These are phyloP conservation scores for Barnardius zonarius DNA, from an alignment of 2,113 vertebrate species.

Conservation along the genomic window DNA sequence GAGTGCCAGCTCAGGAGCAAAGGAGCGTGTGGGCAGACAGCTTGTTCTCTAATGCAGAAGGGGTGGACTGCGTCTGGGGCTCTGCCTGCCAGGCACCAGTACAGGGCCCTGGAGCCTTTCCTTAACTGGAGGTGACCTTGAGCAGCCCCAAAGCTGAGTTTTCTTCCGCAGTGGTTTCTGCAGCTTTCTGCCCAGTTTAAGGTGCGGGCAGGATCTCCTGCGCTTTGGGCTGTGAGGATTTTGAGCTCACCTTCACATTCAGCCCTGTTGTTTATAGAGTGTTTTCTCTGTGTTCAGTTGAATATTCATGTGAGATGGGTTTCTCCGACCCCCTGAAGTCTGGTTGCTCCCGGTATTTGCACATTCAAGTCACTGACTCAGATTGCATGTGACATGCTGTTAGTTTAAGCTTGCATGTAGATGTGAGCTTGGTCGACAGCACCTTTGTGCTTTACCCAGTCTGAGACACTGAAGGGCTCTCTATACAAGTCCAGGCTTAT, in stretches of 20 bases:
- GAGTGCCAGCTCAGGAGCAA: background rate
- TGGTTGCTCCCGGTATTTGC: background rate
- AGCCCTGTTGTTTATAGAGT: background rate
- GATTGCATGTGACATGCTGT: background rate
- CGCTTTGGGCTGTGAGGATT: background rate
- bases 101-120: background rate
- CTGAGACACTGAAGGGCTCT: background rate
- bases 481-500: background rate
- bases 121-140: background rate
- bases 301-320: background rate
- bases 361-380: background rate
- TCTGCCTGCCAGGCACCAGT: background rate
- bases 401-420: background rate
- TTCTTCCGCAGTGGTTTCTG: background rate
- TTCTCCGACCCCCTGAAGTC: background rate
- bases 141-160: background rate
- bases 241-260: background rate
- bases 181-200: background rate
- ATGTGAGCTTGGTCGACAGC: constrained; percentile 14
- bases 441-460: background rate
- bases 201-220: background rate
- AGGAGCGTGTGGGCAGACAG: background rate
- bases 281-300: background rate
- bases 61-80: background rate
- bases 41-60: background rate